Base-by-base conservation (phyloP, 2,888 invertebrate genomes). In the Thelaira solivaga region DNA sequence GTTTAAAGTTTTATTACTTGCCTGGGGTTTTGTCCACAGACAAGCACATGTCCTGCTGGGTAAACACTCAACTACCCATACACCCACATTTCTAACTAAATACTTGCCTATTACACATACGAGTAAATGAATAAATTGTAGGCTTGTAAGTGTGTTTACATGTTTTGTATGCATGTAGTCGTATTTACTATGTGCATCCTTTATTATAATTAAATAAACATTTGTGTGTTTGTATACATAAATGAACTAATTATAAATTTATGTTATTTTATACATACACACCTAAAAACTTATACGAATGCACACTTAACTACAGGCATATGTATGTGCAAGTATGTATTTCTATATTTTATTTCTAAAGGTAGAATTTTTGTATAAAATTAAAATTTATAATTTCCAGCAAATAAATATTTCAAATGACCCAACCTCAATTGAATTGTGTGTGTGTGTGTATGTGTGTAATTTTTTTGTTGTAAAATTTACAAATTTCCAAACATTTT, bases 191-290 rank as follows among this genome's bases (percentile, higher is more conserved):
- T 67, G 36, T 41, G 39, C 45, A 45, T 72, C 67, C 67, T 49
- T 72, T 72, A 77, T 72, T 62, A 72, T 77, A 73, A 77, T 77
- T 72, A 74, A 69, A 74, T 74, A 69, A 69, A 55, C 51, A 69
- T 77, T 64, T 77, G 39, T 64, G 69, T 69, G 39, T 73, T 64
- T 73, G n/a, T n/a, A 71, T 55, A 74, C 69, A 67, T 67, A 71
- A 71, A 74, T 78, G 74, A 65, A 78, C 65, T 74, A 78, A 73
- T 69, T 78, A 78, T 69, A 78, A 77, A 64, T 69, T 73, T 73
- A 73, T 73, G 36, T 57, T 73, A 73, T 73, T 77, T 65, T 69
- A 71, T 69, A 73, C 45, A 73, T 73, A 39, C 6, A n/a, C n/a
- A n/a, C n/a, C n/a, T n/a, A n/a, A n/a, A n/a, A n/a, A n/a, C n/a